phyloP scores from a whole-genome alignment of 2,113 vertebrate species.

The Anarrhichthys ocellatus region DNA sequence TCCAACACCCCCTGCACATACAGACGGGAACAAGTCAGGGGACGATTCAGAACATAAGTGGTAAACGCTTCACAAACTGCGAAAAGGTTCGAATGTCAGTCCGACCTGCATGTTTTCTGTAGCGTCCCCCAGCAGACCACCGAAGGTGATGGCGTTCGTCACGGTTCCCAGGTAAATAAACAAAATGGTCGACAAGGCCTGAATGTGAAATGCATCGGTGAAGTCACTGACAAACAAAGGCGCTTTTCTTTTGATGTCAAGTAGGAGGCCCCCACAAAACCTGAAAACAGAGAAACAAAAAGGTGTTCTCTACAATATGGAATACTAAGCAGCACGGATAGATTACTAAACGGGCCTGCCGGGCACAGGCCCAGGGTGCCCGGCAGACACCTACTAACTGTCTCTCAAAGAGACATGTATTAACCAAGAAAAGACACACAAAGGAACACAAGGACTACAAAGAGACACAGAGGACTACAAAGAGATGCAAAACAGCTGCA shows the following conservation, averaged over 20 bases:
- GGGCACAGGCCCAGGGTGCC: background rate
- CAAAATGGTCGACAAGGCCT: conserved; percentile 94
- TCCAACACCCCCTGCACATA: conserved; percentile 92
- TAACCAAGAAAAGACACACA: background rate
- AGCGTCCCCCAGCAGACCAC: conserved; percentile 95
- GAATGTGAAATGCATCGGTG: conserved; percentile 94
- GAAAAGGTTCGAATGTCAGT: background rate
- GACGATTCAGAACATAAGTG: background rate
- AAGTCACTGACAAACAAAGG: conserved; percentile 96
- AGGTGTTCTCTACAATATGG: background rate
- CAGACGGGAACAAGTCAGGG: background rate
- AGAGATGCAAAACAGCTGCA: no score
- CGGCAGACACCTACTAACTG: background rate
- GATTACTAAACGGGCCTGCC: background rate
- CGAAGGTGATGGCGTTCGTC: conserved; percentile 98
- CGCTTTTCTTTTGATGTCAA: conserved; percentile 95
- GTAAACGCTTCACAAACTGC: background rate
- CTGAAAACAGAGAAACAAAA: conserved; percentile 71
- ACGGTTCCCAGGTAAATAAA: conserved; percentile 99
- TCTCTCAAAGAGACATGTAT: background rate
- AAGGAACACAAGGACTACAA: no score
- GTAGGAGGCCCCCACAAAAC: conserved; percentile 95
- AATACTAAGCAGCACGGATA: background rate
- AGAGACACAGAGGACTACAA: no score
- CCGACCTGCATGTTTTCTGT: conserved; percentile 99